phyloP scores from a whole-genome alignment of 64 coral and sea anemone species.

The Actinia tenebrosa region DNA sequence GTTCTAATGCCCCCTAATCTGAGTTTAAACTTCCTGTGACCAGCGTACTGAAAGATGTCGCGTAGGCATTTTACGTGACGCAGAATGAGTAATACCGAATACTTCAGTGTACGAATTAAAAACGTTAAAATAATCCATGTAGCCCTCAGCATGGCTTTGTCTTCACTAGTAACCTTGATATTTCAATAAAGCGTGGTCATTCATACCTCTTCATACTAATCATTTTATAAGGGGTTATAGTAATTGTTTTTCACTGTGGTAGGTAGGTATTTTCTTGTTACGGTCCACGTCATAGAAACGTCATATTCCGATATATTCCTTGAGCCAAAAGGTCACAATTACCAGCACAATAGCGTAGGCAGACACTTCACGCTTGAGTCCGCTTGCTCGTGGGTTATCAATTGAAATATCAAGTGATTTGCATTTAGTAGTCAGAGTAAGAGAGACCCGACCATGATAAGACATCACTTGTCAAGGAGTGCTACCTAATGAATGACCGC shows the following conservation, averaged over 20 bases:
- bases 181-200: not conserved
- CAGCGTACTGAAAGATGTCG: not conserved
- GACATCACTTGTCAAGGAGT: not conserved
- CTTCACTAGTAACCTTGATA: not conserved
- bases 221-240: not conserved
- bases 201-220: not conserved
- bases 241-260: not conserved
- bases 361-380: slow-evolving; percentile 1
- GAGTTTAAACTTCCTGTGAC: not conserved
- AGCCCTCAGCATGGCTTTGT: not conserved
- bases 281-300: not conserved
- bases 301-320: not conserved
- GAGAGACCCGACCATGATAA: not conserved
- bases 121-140: not conserved
- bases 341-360: not conserved
- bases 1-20: not conserved
- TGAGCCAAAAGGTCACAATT: not conserved
- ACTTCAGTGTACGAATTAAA: not conserved
- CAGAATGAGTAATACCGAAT: not conserved
- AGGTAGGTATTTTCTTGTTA: not conserved
- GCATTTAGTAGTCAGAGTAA: slow-evolving; percentile 1
- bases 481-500: not conserved
- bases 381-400: not conserved
- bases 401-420: not conserved
- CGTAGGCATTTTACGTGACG: not conserved